Evolutionary conservation across 1,140 invertebrate genomes (phyloP).

Genomic region (Microplitis mediator): DNA sequence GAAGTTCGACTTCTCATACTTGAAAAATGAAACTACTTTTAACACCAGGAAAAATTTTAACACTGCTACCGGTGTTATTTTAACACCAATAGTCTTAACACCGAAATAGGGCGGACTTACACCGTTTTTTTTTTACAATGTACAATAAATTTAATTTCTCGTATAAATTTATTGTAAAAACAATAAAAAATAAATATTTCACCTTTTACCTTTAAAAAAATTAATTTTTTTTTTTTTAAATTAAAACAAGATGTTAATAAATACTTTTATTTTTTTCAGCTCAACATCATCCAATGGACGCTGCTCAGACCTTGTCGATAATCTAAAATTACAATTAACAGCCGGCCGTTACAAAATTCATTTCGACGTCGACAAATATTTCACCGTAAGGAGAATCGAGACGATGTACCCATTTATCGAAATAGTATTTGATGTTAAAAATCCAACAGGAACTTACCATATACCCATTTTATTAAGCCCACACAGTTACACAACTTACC

Average conservation of each 20-base stretch:
- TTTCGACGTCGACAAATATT: constrained; percentile 78
- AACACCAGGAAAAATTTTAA: too few species aligned
- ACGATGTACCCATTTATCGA: constrained; percentile 80
- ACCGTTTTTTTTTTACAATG: background rate
- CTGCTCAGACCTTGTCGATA: constrained; percentile 68
- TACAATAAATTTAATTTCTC: constrained; percentile 2
- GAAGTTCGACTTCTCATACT: too few species aligned
- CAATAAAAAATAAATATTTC: too few species aligned
- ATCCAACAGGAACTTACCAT: constrained; percentile 75
- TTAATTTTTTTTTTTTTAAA: too few species aligned
- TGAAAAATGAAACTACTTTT: too few species aligned
- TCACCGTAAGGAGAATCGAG: constrained; percentile 65
- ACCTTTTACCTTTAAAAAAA: too few species aligned
- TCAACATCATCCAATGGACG: constrained; percentile 71
- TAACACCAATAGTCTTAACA: too few species aligned
- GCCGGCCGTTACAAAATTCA: constrained; percentile 75
- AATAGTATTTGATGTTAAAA: constrained; percentile 76
- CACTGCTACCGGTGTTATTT: too few species aligned
- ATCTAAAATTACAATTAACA: constrained; percentile 64
- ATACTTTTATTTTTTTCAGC: constrained; percentile 48
- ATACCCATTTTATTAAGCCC: constrained; percentile 81
- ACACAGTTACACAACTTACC: constrained; percentile 81
- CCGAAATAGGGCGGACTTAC: too few species aligned
- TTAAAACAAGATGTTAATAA: background rate
- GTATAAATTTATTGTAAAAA: background rate